Base-by-base conservation (phyloP, 2,113 vertebrate species). In the Micronycteris hirsuta region DNA sequence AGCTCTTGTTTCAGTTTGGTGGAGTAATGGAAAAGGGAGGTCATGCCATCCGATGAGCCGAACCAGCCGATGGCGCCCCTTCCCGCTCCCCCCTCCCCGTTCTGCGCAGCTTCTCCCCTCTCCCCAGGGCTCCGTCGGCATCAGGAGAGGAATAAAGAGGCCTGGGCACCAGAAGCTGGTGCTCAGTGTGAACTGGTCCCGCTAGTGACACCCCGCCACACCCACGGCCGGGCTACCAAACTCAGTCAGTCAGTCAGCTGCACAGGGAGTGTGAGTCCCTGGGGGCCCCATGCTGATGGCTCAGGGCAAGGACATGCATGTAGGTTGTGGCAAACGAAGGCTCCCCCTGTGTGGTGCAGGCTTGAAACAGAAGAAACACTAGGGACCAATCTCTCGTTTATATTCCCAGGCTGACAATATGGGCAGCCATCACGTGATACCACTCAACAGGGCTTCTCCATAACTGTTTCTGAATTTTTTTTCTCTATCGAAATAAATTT, bases 141-240 rank as follows among this genome's bases (percentile, higher is more conserved):
- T n/a, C n/a, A n/a, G 41, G n/a, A 22, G 22, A 33, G 38, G 41
- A 49, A 36, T 15, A 52, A 61, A 56, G 11, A n/a, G 38, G 38
- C 22, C 4, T 36, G 52, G 49, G 33, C 22, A 26, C 33, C 43
- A 68, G 20, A 80, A 93, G 38, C 63, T n/a, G 43, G 9, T 1
- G 52, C 31, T 12, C 19, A 13, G 26, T 3, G 17, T 41, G n/a
- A 45, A 12, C 2, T 1, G 0, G 61, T 19, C 9, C 58, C 92
- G 41, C 45, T 24, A 49, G 24, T 38, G 63, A n/a, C n/a, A n/a
- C n/a, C 56, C 95, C 93, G 65, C 88, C 92, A 28, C 7, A 0
- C 2, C 82, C n/a, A 67, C 86, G 36, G 89, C 86, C 88, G 86
- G 91, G 95, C 97, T 95, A 82, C 45, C 24, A 83, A 96, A 91